These are phyloP conservation scores for Hyla sarda DNA, from an alignment of 2,113 vertebrate genomes.

Conservation along the genomic window DNA sequence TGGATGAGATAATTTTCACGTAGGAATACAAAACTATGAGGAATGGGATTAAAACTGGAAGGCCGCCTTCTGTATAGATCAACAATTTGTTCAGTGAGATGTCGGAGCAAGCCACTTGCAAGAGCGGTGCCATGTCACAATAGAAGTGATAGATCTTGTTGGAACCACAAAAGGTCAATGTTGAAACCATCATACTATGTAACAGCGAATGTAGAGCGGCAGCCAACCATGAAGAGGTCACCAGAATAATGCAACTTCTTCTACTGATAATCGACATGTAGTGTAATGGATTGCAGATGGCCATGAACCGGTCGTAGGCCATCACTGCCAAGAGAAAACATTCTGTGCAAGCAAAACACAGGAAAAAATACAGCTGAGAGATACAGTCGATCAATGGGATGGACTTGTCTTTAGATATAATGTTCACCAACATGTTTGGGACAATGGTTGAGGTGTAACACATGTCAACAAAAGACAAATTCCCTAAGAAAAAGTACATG, in stretches of 20 bases:
- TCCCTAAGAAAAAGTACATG: constrained; percentile 46
- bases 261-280: constrained; percentile 41
- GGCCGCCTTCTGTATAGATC: constrained; percentile 45
- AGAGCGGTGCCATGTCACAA: constrained; percentile 45
- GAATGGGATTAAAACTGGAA: constrained; percentile 36
- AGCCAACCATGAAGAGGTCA: constrained; percentile 23
- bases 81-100: constrained; percentile 37
- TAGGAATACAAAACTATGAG: constrained; percentile 24
- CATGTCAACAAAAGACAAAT: constrained; percentile 48
- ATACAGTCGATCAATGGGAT: constrained; percentile 6
- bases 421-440: constrained; percentile 43
- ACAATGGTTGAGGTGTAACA: constrained; percentile 38
- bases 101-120: constrained; percentile 31
- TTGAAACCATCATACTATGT: constrained; percentile 35
- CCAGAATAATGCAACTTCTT: constrained; percentile 21
- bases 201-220: constrained; percentile 33
- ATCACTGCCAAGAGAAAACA: constrained; percentile 54
- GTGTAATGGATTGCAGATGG: constrained; percentile 52
- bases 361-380: constrained; percentile 30
- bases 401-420: background rate
- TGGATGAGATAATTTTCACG: constrained; percentile 30
- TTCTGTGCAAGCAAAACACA: constrained; percentile 34
- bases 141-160: constrained; percentile 51
- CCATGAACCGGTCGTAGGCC: constrained; percentile 52
- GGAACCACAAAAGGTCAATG: constrained; percentile 19